These are phyloP conservation scores for Mycalesis mineus DNA, from an alignment of 2,888 invertebrate species.

Conservation along the genomic window DNA sequence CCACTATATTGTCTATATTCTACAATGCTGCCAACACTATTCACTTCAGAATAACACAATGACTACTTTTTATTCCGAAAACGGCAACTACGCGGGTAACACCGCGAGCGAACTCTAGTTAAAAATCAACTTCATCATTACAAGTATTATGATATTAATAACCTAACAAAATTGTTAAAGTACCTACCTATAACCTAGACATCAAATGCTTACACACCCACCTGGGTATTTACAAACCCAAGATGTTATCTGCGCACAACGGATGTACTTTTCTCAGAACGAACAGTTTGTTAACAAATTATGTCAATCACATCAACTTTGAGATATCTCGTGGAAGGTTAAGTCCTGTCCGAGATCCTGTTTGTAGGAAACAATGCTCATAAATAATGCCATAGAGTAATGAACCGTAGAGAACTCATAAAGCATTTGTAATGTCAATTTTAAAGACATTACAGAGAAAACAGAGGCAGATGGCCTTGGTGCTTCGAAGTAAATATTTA, in stretches of 20 bases:
- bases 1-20: too few relatives aligned
- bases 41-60: too few relatives aligned
- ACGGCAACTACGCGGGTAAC: too few relatives aligned
- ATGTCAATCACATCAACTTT: conserved; percentile 13
- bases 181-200: background rate
- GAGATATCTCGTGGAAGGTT: conserved; percentile 13
- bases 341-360: conserved; percentile 18
- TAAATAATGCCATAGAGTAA: conserved; percentile 1
- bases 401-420: background rate
- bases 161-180: too few relatives aligned
- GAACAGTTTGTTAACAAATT: conserved; percentile 13
- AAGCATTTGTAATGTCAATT: background rate
- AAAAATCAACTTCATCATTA: too few relatives aligned
- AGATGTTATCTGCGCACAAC: background rate
- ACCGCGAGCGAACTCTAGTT: too few relatives aligned
- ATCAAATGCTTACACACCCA: background rate
- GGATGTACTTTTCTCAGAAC: conserved; percentile 5
- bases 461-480: too few relatives aligned
- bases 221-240: background rate
- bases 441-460: background rate
- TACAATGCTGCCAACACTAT: too few relatives aligned
- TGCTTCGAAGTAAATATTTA: too few relatives aligned
- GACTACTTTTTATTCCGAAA: too few relatives aligned
- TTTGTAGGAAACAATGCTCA: conserved; percentile 10
- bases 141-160: too few relatives aligned